Evolutionary conservation across 2,888 invertebrate genomes (phyloP), one percentile per base, ranked within the genome.

Genomic region (Choreutis nemorana): DNA sequence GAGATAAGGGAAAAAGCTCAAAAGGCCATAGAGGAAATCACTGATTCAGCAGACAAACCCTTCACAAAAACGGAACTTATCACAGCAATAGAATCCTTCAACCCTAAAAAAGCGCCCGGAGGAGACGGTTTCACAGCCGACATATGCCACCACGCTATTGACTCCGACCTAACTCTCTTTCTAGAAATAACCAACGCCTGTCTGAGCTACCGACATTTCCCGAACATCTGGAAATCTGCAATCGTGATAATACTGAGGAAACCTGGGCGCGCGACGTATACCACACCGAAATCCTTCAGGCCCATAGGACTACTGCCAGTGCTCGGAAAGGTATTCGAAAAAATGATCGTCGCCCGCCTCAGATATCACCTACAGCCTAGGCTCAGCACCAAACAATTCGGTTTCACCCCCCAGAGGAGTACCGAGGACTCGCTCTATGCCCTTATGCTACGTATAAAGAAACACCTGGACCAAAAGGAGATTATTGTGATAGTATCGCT

Each of bases 281-380:
- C 7, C 2, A 8, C 3, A 3, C 20, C 27, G 2, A 26, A 26
- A 9, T 12, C 26, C 8, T 24, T 8, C 11, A 20, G 35, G 4
- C 34, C 37, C 1, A 36, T 39, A 3, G 39, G 39, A 2, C 31
- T 37, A 2, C 18, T 39, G 5, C 28, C 39, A 2, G 21, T 39
- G 1, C 6, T 39, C 13, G 36, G 35, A 1, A 39, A 37, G 11
- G 14, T 36, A 1, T n/a, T 27, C 1, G 36, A 36, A 11, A 37
- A 37, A 14, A 26, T 36, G 33, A 3, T 38, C 12, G 28, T 37
- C 3, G 18, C 15, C 0, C 16, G 37, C 1, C 9, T 40, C 2
- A 27, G 18, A 4, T 33, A 14, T 13, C 25, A 33, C 9, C 4
- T 37, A 1, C 5, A 31, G 1, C 35, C 33, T 0, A 32, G 4